Base-by-base conservation (phyloP, 1,140 invertebrate genomes). In the Drosophila mojavensis region DNA sequence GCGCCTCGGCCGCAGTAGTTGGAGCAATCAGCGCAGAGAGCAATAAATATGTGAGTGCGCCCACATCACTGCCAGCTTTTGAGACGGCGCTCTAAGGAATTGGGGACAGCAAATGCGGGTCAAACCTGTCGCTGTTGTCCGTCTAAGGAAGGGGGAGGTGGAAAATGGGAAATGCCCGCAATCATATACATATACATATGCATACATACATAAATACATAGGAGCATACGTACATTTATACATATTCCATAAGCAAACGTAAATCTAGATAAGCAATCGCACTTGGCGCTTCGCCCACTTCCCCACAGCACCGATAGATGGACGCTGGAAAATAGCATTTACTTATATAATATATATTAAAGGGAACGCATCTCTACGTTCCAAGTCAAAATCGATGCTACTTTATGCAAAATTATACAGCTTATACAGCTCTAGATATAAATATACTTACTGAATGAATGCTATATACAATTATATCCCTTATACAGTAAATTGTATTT, bases 211-310 rank as follows among this genome's bases (percentile, higher is more conserved):
- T 82, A 66, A 26, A 30, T 36, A 65, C 33, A 58, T 26, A 77
- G 26, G 73, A 17, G 20, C 24, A 61, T 55, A 54, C 43, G 56
- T 55, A 30, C 30, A 39, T 30, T 69, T 45, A 81, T 50, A 72
- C 45, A 79, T 83, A 86, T 86, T 85, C 82, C 79, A 86, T 85
- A 85, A 86, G 81, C 47, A 72, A 82, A 85, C 68, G 58, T 80
- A 68, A 33, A 78, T 61, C 69, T 58, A 65, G 50, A 66, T 48
- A 86, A 81, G 78, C 81, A 85, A 78, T 86, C 60, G 59, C 74
- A 72, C 26, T 48, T 26, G 55, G 15, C 78, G 69, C 71, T 71
- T 65, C 65, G 61, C 59, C 7, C 15, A 36, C 20, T 10, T 47
- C 41, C 39, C 33, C 55, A 54, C 56, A 41, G 50, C 36, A 39